phyloP scores from a whole-genome alignment of 2,113 vertebrate genomes.

The Argyrosomus japonicus region DNA sequence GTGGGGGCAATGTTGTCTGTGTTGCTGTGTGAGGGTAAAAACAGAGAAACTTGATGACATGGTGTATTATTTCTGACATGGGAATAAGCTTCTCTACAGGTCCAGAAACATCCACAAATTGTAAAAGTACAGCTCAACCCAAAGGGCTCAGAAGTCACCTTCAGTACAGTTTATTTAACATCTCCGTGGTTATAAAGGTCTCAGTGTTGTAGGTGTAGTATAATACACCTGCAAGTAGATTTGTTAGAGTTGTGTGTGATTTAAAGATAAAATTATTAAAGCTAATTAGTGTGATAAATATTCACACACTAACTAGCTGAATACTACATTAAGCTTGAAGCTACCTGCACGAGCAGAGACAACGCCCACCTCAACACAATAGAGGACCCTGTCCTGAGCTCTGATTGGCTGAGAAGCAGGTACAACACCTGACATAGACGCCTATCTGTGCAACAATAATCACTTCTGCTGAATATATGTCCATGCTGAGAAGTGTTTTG shows the following conservation, averaged over 20 bases:
- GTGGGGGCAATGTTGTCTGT: slow-evolving; percentile 66
- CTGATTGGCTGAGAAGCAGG: slow-evolving; percentile 34
- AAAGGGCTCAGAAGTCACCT: neutral
- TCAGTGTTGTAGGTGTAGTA: neutral
- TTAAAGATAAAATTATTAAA: neutral
- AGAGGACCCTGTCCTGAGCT: neutral
- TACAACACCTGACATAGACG: neutral
- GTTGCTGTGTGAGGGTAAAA: neutral
- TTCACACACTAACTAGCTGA: neutral
- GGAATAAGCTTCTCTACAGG: neutral
- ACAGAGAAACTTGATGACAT: neutral
- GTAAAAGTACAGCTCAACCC: slow-evolving; percentile 8
- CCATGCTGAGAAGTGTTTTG: neutral
- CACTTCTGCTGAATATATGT: neutral
- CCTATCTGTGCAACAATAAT: neutral
- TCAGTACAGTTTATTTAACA: neutral
- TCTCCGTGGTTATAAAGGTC: neutral
- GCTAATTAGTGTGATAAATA: neutral
- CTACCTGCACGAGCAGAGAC: slow-evolving; percentile 45
- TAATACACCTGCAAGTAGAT: neutral
- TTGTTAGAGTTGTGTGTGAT: neutral
- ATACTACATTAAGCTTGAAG: neutral
- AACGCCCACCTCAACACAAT: slow-evolving; percentile 47
- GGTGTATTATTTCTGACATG: neutral
- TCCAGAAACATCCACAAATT: slow-evolving; percentile 6